Evolutionary conservation across 37 sponge, comb jelly and placozoan genomes (phyloP).

Genomic region (Lycopodina hypogea): DNA sequence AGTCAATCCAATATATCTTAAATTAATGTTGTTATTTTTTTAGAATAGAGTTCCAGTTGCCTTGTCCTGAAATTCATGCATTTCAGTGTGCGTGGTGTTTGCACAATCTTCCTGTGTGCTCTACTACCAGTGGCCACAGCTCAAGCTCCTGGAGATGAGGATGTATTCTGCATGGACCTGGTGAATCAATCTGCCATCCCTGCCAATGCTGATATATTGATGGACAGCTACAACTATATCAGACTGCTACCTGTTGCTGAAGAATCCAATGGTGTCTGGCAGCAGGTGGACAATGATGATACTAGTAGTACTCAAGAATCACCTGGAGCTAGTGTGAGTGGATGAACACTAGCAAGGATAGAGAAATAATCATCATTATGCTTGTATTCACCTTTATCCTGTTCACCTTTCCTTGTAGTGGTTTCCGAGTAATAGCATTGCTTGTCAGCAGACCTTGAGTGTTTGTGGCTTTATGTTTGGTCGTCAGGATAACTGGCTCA

Average conservation of each 20-base stretch:
- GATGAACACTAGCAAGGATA: not conserved
- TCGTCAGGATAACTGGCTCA: slow-evolving; percentile 34
- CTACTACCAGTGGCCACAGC: not conserved
- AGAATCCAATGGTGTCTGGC: not conserved
- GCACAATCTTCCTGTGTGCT: not conserved
- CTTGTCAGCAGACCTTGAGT: not conserved
- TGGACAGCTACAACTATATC: slow-evolving; percentile 38
- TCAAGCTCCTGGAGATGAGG: slow-evolving; percentile 22
- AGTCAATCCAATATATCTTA: too few species aligned
- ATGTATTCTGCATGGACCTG: not conserved
- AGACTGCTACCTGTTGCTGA: not conserved
- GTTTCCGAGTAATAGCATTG: not conserved
- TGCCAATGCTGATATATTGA: slow-evolving; percentile 4
- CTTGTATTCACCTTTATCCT: too few species aligned
- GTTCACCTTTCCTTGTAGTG: slow-evolving; percentile 10
- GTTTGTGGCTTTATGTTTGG: slow-evolving; percentile 12
- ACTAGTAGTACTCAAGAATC: not conserved
- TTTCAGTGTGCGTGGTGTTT: not conserved
- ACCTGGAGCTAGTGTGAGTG: not conserved
- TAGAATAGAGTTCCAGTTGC: too few species aligned
- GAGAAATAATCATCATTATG: too few species aligned
- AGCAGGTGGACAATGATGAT: slow-evolving; percentile 24
- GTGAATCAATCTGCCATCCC: not conserved
- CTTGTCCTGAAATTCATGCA: too few species aligned
- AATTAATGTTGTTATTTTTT: too few species aligned